These are phyloP conservation scores for Andrena chrysosceles DNA, from an alignment of 2,888 invertebrate species.

Conservation along the genomic window DNA sequence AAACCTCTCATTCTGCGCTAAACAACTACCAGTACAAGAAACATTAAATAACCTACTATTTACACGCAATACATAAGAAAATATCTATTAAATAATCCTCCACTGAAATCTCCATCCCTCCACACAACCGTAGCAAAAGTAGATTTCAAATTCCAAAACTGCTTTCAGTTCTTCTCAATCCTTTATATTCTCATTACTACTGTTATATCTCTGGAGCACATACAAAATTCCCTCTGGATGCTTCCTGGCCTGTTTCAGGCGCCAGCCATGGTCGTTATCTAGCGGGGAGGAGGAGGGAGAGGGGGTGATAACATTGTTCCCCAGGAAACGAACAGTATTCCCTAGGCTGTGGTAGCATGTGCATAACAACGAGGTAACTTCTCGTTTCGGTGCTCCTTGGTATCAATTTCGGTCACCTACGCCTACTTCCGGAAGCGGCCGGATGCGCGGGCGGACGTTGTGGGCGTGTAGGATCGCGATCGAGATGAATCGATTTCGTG, in stretches of 20 bases:
- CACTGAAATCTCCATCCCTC: too few relatives aligned
- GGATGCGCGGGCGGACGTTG: conserved; percentile 60
- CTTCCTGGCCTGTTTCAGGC: conserved; percentile 1
- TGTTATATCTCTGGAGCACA: neutral
- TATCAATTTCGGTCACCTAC: conserved; percentile 70
- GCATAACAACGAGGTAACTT: conserved; percentile 13
- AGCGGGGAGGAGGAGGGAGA: neutral
- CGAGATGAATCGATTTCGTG: conserved; percentile 44
- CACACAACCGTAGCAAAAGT: too few relatives aligned
- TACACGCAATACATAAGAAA: too few relatives aligned
- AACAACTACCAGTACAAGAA: too few relatives aligned
- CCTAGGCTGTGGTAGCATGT: neutral
- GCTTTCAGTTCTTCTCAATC: too few relatives aligned
- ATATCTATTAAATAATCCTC: too few relatives aligned
- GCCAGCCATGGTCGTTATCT: conserved; percentile 5
- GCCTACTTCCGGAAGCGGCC: conserved; percentile 65
- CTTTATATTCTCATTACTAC: too few relatives aligned
- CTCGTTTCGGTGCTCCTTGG: conserved; percentile 12
- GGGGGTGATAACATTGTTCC: conserved; percentile 35
- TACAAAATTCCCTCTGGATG: neutral
- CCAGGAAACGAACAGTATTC: conserved; percentile 1
- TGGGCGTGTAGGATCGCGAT: conserved; percentile 58
- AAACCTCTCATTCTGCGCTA: too few relatives aligned
- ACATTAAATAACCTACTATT: too few relatives aligned
- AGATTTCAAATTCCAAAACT: too few relatives aligned